Percentiles rank a stretch among this genome's conserved stretches.
Conservation (phyloP, 2,888 invertebrate genomes). For the Aphidius colemani region DNA sequence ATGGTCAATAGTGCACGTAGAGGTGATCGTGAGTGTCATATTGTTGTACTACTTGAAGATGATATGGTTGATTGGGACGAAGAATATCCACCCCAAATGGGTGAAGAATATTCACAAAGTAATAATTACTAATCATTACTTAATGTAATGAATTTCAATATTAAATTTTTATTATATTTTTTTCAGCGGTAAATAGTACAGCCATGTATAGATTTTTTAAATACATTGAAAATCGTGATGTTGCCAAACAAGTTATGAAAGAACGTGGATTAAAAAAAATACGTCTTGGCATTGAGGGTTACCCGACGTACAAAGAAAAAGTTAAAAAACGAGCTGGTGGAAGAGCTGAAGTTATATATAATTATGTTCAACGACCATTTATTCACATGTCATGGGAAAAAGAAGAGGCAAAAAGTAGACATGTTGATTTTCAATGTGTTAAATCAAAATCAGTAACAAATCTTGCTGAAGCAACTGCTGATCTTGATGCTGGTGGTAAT, state of each 20-base stretch:
- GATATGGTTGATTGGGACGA: conserved; percentile 98
- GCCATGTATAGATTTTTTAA: conserved; percentile 98
- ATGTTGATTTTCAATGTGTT: conserved; percentile 99
- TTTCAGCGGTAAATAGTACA: conserved; percentile 88
- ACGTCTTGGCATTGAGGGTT: conserved; percentile 97
- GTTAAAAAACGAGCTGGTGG: conserved; percentile 94
- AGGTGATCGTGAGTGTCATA: conserved; percentile 97
- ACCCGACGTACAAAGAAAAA: conserved; percentile 99
- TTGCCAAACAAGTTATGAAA: conserved; percentile 98
- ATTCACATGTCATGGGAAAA: conserved; percentile 99
- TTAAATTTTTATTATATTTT: conserved; percentile 17
- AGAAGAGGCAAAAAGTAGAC: conserved; percentile 97
- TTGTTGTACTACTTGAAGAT: conserved; percentile 94
- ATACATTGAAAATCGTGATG: conserved; percentile 98
- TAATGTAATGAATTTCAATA: too few relatives aligned
- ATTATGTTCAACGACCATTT: conserved; percentile 98
- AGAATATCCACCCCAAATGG: conserved; percentile 99
- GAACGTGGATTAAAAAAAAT: conserved; percentile 99
- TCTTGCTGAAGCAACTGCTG: conserved; percentile 92
- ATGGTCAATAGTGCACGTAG: conserved; percentile 94
- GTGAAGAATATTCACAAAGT: conserved; percentile 98
- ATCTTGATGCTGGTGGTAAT: conserved; percentile 71
- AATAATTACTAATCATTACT: too few relatives aligned
- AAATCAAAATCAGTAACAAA: conserved; percentile 98
- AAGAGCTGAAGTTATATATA: conserved; percentile 96